A percentile compares a stretch with the other conserved stretches of the same genome.
Evolutionary conservation across 2,888 invertebrate species (phyloP).

Genomic region (Lepidocyrtoides sp.): DNA sequence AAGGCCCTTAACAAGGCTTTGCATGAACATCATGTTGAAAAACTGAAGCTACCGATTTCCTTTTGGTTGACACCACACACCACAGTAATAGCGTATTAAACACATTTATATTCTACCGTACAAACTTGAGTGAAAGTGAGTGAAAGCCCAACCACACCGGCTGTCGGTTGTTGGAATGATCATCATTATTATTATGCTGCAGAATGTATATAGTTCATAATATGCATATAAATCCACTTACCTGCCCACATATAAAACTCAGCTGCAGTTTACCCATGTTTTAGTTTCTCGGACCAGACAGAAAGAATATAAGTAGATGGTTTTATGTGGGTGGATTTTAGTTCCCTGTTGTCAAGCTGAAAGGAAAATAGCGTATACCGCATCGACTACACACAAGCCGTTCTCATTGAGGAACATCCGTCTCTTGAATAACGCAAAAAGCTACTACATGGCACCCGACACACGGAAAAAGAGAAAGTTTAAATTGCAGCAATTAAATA

Average conservation of each 20-base stretch:
- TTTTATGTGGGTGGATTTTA: background rate
- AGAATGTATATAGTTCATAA: background rate
- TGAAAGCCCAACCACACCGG: conserved; percentile 68
- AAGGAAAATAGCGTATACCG: conserved; percentile 20
- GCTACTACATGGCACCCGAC: no score
- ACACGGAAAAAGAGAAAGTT: conserved; percentile 57
- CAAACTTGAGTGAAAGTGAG: conserved; percentile 50
- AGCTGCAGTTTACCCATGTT: no score
- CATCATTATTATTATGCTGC: conserved; percentile 18
- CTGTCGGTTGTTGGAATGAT: conserved; percentile 55
- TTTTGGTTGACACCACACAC: conserved; percentile 10
- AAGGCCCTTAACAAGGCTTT: background rate
- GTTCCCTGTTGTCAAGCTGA: conserved; percentile 25
- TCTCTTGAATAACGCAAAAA: background rate
- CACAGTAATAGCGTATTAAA: conserved; percentile 31
- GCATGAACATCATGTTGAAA: background rate
- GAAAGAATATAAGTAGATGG: background rate
- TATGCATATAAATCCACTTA: no score
- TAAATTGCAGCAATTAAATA: conserved; percentile 77
- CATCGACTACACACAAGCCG: background rate
- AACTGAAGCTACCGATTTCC: background rate
- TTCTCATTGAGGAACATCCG: background rate
- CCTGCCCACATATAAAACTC: no score
- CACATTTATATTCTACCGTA: conserved; percentile 38
- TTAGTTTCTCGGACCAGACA: background rate